Base-by-base conservation (phyloP, 2,888 invertebrate genomes). In the Toxonevra muliebris region DNA sequence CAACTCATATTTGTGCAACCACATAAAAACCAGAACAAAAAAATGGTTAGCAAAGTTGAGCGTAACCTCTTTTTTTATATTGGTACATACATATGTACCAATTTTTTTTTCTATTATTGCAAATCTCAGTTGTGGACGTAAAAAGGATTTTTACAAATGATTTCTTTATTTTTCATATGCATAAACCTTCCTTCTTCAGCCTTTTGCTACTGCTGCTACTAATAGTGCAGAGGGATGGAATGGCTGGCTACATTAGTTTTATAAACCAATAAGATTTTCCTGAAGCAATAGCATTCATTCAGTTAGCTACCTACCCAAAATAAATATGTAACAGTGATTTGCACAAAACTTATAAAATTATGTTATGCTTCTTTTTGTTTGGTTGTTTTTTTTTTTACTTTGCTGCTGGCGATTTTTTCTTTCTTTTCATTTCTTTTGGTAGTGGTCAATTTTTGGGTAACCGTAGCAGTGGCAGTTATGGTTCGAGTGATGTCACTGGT, bases 301-400 rank as follows among this genome's bases (percentile, higher is more conserved):
- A 2, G 8, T 43, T 13, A n/a, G 17, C 2, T 42, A 1, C 10
- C 19, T 40, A 45, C 13, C 4, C 20, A 17, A 45, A 17, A 40
- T 7, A 54, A 30, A 19, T n/a, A 13, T 8, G 1, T 59, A 19
- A 12, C 52, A 57, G 48, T 77, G 79, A 77, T 80, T 77, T 79
- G 80, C 78, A 20, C 19, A 74, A 80, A 80, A 80, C 80, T 80
- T 79, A 79, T 77, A 75, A 80, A 80, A 80, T 80, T 77, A 79
- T 30, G 19, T 69, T 57, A 41, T 41, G 30, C 13, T 52, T 17
- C 58, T 52, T 42, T 60, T 50, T n/a, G n/a, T n/a, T n/a, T n/a
- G n/a, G n/a, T n/a, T n/a, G n/a, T n/a, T n/a, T n/a, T n/a, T n/a
- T n/a, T n/a, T n/a, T n/a, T n/a, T n/a, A n/a, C n/a, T n/a, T n/a